Percentiles rank a stretch among this genome's conserved stretches.
Evolutionary conservation across 2,113 vertebrate genomes (phyloP).

Genomic region (Rhombomys opimus): DNA sequence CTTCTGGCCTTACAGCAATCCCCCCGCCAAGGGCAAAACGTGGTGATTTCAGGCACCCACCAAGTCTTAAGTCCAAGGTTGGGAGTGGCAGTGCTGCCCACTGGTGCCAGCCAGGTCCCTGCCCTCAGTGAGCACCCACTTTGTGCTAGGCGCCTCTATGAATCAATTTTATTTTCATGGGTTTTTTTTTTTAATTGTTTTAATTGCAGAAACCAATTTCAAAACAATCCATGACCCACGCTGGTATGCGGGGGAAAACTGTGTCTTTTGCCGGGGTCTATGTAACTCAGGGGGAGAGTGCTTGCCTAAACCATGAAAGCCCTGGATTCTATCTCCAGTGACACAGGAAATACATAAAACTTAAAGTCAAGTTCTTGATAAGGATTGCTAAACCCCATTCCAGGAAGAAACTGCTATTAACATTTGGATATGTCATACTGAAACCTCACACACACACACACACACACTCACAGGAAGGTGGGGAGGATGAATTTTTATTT

Average conservation of each 20-base stretch:
- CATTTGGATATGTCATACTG: neutral
- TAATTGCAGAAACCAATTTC: neutral
- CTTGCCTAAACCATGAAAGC: neutral
- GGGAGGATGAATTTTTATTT: neutral
- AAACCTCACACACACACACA: too few relatives aligned
- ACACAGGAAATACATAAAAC: neutral
- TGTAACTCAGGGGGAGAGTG: neutral
- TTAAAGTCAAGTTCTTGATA: neutral
- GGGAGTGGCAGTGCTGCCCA: rapidly evolving
- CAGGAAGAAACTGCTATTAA: neutral
- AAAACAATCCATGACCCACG: neutral
- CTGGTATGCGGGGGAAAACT: rapidly evolving
- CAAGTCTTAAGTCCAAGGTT: neutral
- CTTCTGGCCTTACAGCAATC: neutral
- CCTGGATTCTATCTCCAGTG: neutral
- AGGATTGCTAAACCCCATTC: neutral
- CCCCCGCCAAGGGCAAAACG: neutral
- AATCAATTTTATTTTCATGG: neutral
- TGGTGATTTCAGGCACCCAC: neutral
- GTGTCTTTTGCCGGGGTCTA: neutral
- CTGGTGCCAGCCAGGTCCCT: neutral
- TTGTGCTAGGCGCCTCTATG: neutral
- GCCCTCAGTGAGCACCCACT: neutral
- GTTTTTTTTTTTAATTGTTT: neutral
- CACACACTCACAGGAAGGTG: neutral